Evolutionary conservation across 2,888 invertebrate species (phyloP).

Genomic region (Trichopoda pennipes): DNA sequence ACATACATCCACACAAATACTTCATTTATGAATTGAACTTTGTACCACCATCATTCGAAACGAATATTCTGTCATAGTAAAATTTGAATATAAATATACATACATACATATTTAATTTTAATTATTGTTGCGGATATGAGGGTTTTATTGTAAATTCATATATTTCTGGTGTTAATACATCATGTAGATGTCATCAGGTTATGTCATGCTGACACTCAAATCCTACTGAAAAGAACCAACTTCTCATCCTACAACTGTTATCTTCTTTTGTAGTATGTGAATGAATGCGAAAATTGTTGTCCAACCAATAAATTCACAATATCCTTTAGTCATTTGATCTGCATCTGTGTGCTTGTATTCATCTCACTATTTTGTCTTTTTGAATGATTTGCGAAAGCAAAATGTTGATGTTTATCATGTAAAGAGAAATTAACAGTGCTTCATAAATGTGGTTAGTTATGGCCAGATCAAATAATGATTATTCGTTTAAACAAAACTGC

Average conservation of each 20-base stretch:
- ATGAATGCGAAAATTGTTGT: constrained; percentile 20
- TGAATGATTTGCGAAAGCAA: constrained; percentile 33
- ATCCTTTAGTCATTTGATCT: constrained; percentile 30
- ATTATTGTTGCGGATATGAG: constrained; percentile 58
- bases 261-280: background rate
- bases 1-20: background rate
- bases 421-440: background rate
- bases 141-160: constrained; percentile 52
- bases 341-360: constrained; percentile 8
- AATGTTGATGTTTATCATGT: constrained; percentile 4
- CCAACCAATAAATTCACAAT: constrained; percentile 43
- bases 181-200: constrained; percentile 59
- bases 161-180: constrained; percentile 55
- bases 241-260: background rate
- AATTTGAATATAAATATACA: background rate
- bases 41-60: constrained; percentile 3
- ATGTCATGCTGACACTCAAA: constrained; percentile 43
- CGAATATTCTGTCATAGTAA: background rate
- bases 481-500: background rate
- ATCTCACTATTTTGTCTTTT: constrained; percentile 16
- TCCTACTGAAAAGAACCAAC: constrained; percentile 21
- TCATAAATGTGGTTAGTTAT: constrained; percentile 16
- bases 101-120: constrained; percentile 46
- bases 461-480: background rate
- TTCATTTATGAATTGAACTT: background rate